Base-by-base conservation (phyloP, 2,888 invertebrate species). In the Ichneumoninae sp. region DNA sequence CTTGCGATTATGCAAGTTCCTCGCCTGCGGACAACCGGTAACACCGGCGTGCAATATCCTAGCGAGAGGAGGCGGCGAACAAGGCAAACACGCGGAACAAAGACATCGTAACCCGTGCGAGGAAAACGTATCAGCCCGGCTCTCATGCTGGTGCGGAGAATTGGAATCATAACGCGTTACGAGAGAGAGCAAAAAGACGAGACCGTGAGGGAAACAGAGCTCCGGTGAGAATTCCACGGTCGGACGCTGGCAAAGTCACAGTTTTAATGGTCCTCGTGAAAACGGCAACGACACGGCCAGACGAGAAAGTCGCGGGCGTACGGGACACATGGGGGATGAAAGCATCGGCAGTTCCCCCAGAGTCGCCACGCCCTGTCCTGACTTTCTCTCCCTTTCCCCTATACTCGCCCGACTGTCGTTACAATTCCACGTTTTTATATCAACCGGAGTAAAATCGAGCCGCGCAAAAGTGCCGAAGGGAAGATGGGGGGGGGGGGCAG, bases 191-290 rank as follows among this genome's bases (percentile, higher is more conserved):
- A 13, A 44, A 47, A 47, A 47, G 44, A 33, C 40, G 71, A 33
- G 47, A 44, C 16, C 16, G 44, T 47, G 66, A 69, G 83, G 52
- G 69, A 44, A n/a, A 68, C 54, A 54, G 54, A 69, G 22, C 66
- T 65, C 75, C 57, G 26, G 30, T 50, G 63, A 68, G 50, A 82
- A 82, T 85, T 75, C 71, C 47, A 52, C 75, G 82, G 83, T 86
- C 86, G 88, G 87, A 81, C 88, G 81, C 81, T 70, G 81, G 85
- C 88, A 75, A 87, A 89, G 89, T 89, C 90, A 88, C 89, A 89
- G 88, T 91, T 92, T 92, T 92, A 92, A 92, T 90, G 90, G 89
- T 87, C 88, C 81, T 88, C 89, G 85, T 89, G 90, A 91, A 91
- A 92, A 91, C 83, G 81, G 87, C 85, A 87, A 88, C 86, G 87